A percentile compares a stretch with the other conserved stretches of the same genome.
Conservation (phyloP, 1,140 invertebrate species). For the Drosophila subpulchrella region DNA sequence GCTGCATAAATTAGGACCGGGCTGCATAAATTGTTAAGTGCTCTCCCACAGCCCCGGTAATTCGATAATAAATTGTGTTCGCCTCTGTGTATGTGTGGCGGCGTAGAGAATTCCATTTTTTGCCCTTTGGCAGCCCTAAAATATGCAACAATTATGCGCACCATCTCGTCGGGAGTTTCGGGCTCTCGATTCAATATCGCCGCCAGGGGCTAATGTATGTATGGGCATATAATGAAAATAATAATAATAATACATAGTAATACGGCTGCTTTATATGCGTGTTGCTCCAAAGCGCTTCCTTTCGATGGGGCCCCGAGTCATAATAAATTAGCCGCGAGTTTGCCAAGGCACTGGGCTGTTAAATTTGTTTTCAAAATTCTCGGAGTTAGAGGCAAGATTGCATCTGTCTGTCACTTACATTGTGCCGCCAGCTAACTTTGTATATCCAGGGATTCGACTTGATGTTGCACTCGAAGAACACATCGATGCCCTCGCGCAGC, state of each 20-base stretch:
- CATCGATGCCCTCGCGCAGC: constrained; percentile 93
- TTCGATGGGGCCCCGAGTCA: constrained; percentile 10
- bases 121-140: constrained; percentile 54
- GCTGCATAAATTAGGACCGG: constrained; percentile 65
- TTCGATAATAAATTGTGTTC: constrained; percentile 73
- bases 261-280: background rate
- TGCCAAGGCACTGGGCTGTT: background rate
- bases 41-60: constrained; percentile 65
- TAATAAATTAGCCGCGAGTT: constrained; percentile 26
- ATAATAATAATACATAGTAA: constrained; percentile 69
- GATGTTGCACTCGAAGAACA: constrained; percentile 96
- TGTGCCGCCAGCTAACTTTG: constrained; percentile 93
- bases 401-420: constrained; percentile 87
- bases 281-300: constrained; percentile 1
- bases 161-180: constrained; percentile 27
- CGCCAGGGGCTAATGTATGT: constrained; percentile 71
- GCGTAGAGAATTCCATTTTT: constrained; percentile 45
- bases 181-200: constrained; percentile 39
- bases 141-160: constrained; percentile 77
- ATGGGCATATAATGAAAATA: constrained; percentile 67
- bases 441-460: constrained; percentile 94
- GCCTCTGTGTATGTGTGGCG: constrained; percentile 4
- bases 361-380: background rate
- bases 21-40: constrained; percentile 81
- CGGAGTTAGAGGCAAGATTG: background rate